Conservation (phyloP, 2,113 vertebrate genomes). For the pig (Sus scrofa) region DNA sequence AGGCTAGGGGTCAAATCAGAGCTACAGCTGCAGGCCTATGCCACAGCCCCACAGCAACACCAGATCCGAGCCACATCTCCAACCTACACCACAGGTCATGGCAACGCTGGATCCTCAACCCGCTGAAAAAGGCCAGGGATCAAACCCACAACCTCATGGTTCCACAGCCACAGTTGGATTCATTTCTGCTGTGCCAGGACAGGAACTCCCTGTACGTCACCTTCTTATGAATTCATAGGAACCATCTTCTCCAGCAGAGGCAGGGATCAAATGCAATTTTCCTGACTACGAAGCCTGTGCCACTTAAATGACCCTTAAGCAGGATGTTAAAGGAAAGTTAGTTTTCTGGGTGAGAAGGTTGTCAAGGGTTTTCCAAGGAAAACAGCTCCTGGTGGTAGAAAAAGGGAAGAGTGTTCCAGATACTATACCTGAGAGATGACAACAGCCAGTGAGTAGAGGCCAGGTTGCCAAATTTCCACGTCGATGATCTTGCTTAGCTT, state of each 20-base stretch:
- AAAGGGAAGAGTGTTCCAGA: background rate
- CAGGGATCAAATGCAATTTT: background rate
- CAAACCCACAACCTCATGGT: no score
- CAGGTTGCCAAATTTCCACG: background rate
- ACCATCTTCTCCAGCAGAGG: background rate
- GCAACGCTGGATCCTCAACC: no score
- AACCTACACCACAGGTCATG: no score
- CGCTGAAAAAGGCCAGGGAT: no score
- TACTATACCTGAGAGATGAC: background rate
- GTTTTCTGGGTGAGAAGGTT: background rate
- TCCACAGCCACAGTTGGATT: no score
- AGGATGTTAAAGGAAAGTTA: background rate
- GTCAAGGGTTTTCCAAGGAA: accelerated
- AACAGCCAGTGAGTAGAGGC: accelerated
- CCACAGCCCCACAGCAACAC: no score
- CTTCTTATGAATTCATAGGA: background rate
- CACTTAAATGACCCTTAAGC: background rate
- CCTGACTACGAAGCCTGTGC: background rate
- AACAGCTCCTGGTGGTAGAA: background rate
- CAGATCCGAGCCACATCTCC: no score
- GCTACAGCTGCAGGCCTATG: no score
- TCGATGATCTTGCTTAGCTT: background rate
- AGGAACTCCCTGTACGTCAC: no score
- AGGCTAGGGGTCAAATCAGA: no score
- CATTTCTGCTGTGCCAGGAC: no score